These are phyloP conservation scores for Rhadina sibilatrix DNA, from an alignment of 2,113 vertebrate genomes.

Conservation along the genomic window DNA sequence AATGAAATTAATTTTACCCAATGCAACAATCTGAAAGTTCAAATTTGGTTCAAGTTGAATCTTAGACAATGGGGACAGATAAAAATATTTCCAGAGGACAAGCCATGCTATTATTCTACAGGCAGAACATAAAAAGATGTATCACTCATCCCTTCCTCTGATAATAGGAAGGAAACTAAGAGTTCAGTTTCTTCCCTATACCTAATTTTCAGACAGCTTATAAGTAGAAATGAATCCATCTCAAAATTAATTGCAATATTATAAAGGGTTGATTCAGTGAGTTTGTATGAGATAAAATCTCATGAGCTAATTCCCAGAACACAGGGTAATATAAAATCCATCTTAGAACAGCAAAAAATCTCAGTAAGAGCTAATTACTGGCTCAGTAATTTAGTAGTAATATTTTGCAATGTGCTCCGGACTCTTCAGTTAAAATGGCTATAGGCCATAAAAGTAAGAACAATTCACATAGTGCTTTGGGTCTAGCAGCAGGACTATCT, in stretches of 20 bases:
- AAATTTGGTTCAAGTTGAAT: background rate
- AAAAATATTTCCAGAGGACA: background rate
- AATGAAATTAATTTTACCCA: background rate
- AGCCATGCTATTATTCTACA: background rate
- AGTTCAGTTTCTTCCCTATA: background rate
- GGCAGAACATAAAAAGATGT: background rate
- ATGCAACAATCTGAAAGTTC: background rate
- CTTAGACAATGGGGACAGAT: background rate
- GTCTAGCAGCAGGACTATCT: background rate
- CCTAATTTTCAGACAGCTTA: background rate
- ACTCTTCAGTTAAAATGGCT: background rate
- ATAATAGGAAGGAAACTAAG: background rate
- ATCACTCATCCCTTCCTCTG: background rate
- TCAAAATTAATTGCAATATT: background rate
- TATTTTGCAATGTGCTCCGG: background rate
- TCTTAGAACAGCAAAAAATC: background rate
- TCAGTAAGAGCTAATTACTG: background rate
- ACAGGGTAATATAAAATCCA: background rate
- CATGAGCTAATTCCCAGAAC: background rate
- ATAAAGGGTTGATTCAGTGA: background rate
- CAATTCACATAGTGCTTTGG: background rate
- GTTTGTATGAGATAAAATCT: background rate
- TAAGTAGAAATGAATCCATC: background rate
- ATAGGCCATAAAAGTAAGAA: background rate
- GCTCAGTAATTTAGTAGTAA: background rate